A percentile compares a stretch with the other conserved stretches of the same genome.
Conservation (phyloP, 2,888 invertebrate genomes). For the Conchocele bisecta region DNA sequence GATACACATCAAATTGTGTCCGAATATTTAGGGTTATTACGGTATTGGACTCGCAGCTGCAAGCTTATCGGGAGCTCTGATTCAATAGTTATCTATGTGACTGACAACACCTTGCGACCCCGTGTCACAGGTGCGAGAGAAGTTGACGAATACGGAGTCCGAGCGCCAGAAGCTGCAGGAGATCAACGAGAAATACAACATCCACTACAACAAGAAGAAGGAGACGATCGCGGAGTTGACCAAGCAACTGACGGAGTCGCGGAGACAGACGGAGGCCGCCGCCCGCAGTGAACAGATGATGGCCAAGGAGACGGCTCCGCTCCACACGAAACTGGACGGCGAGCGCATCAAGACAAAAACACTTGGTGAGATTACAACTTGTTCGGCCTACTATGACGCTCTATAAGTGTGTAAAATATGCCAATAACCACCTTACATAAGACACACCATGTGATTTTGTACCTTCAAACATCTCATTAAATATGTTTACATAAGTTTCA, state of each 20-base stretch:
- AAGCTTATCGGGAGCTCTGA: too few species aligned
- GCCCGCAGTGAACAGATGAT: slow-evolving; percentile 48
- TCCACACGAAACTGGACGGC: slow-evolving; percentile 49
- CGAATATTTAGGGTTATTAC: too few species aligned
- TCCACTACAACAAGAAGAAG: slow-evolving; percentile 65
- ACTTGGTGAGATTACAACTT: slow-evolving; percentile 48
- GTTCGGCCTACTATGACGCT: too few species aligned
- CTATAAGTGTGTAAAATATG: too few species aligned
- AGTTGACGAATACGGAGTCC: slow-evolving; percentile 40
- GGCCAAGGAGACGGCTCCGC: slow-evolving; percentile 37
- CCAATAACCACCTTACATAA: too few species aligned
- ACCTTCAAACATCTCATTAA: too few species aligned
- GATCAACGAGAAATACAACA: slow-evolving; percentile 55
- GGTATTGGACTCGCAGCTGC: too few species aligned
- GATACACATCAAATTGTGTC: too few species aligned
- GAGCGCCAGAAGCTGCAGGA: slow-evolving; percentile 49
- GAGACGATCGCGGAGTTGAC: slow-evolving; percentile 57
- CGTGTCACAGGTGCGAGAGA: slow-evolving; percentile 53
- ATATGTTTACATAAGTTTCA: too few species aligned
- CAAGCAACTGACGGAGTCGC: slow-evolving; percentile 30
- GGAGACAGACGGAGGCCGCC: slow-evolving; percentile 35
- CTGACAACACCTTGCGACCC: too few species aligned
- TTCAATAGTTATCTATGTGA: too few species aligned
- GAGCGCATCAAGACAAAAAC: slow-evolving; percentile 58
- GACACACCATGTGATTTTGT: too few species aligned